A percentile compares a stretch with the other conserved stretches of the same genome.
These are phyloP conservation scores for Epizoanthus stellaris DNA, from an alignment of 92 coral and sea anemone genomes.

Conservation along the genomic window DNA sequence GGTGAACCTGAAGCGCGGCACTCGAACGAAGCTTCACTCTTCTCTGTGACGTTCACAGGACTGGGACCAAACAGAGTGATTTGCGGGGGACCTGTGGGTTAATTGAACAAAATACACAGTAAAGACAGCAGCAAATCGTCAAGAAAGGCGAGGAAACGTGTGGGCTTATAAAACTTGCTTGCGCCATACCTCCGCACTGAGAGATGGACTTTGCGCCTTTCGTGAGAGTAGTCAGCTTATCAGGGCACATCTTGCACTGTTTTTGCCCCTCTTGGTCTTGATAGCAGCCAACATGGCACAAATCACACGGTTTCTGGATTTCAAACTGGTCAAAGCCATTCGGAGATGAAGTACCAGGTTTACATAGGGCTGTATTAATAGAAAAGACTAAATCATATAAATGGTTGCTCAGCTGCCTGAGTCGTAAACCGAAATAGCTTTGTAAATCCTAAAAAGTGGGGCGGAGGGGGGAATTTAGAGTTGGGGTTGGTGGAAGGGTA, in stretches of 20 bases:
- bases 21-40: slow-evolving; percentile 53
- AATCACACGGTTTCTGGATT: not conserved
- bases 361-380: slow-evolving; percentile 16
- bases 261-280: slow-evolving; percentile 17
- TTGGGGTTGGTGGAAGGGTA: too few relatives aligned
- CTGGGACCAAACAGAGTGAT: slow-evolving; percentile 71
- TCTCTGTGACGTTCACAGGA: slow-evolving; percentile 58
- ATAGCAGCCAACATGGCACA: slow-evolving; percentile 17
- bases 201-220: slow-evolving; percentile 26
- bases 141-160: not conserved
- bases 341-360: slow-evolving; percentile 35
- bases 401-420: not conserved
- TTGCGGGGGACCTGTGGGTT: slow-evolving; percentile 55
- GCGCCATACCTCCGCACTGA: slow-evolving; percentile 24
- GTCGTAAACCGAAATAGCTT: not conserved
- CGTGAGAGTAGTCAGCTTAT: slow-evolving; percentile 3
- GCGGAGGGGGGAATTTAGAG: too few relatives aligned
- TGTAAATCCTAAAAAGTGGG: not conserved
- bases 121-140: not conserved
- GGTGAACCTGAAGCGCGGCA: slow-evolving; percentile 76
- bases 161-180: not conserved
- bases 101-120: not conserved
- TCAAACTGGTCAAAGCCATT: slow-evolving; percentile 18
- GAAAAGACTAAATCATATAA: not conserved
- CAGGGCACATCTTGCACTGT: slow-evolving; percentile 20